Evolutionary conservation across 2,113 vertebrate species (phyloP).

Genomic region (Galbula dea): DNA sequence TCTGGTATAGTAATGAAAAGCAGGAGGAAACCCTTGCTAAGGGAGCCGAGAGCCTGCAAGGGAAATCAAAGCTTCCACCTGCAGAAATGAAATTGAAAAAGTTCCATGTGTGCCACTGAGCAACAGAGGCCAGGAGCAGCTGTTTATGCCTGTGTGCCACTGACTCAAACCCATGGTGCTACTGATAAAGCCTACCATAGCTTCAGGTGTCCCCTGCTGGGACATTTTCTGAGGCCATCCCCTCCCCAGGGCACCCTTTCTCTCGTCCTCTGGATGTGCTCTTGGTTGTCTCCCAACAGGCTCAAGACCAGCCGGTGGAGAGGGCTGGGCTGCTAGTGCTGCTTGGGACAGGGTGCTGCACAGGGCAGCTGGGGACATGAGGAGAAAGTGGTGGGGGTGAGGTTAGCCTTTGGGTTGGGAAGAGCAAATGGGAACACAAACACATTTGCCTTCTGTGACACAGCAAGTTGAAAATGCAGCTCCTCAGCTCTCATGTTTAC

Average conservation of each 20-base stretch:
- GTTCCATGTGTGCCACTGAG: background rate
- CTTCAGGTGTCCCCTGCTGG: no score
- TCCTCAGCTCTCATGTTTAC: background rate
- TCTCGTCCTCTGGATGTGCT: background rate
- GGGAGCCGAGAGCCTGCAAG: background rate
- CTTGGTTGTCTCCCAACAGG: background rate
- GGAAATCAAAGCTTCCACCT: constrained; percentile 39
- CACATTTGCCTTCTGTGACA: background rate
- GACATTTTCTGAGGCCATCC: background rate
- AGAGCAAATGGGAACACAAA: background rate
- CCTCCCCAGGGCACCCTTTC: background rate
- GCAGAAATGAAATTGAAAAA: constrained; percentile 5
- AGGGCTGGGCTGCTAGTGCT: background rate
- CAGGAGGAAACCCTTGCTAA: background rate
- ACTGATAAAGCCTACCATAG: background rate
- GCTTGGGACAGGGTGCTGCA: background rate
- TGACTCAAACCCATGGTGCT: background rate
- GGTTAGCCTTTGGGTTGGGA: background rate
- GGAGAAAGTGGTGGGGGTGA: background rate
- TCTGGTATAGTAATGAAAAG: constrained; percentile 4
- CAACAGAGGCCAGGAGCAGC: background rate
- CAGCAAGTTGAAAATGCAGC: background rate
- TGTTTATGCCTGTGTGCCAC: background rate
- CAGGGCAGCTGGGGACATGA: background rate
- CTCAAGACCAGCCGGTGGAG: background rate